These are phyloP conservation scores for Scaptomyza cyrtandrae DNA, from an alignment of 2,888 invertebrate species.

Conservation along the genomic window DNA sequence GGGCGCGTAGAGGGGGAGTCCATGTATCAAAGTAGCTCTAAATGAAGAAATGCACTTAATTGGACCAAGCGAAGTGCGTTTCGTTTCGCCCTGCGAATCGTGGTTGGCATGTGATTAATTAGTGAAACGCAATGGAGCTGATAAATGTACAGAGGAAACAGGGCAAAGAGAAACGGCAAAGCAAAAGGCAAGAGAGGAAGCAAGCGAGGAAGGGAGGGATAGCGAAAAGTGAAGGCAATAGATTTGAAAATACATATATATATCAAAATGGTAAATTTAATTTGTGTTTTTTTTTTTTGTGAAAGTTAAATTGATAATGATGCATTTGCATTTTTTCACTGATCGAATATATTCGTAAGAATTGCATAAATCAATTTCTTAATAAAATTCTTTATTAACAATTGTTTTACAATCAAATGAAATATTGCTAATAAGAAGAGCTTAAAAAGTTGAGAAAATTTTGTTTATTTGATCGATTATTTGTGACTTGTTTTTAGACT, in stretches of 20 bases:
- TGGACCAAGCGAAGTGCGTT: slow-evolving; percentile 55
- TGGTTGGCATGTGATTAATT: slow-evolving; percentile 67
- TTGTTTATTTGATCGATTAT: no score
- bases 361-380: no score
- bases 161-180: background rate
- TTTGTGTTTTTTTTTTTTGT: background rate
- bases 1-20: background rate
- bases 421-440: no score
- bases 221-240: no score
- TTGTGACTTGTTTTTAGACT: no score
- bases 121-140: slow-evolving; percentile 46
- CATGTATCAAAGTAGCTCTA: slow-evolving; percentile 12
- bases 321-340: no score
- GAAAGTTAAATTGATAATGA: background rate
- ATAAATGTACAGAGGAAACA: background rate
- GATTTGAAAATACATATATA: no score
- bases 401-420: no score
- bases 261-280: background rate
- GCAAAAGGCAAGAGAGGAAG: background rate
- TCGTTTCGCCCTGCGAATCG: slow-evolving; percentile 1
- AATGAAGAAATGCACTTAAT: slow-evolving; percentile 73
- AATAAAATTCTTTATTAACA: no score
- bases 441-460: no score
- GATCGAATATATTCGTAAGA: no score
- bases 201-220: no score